phyloP scores from a whole-genome alignment of 2,113 vertebrate genomes.

The Xiphophorus couchianus region DNA sequence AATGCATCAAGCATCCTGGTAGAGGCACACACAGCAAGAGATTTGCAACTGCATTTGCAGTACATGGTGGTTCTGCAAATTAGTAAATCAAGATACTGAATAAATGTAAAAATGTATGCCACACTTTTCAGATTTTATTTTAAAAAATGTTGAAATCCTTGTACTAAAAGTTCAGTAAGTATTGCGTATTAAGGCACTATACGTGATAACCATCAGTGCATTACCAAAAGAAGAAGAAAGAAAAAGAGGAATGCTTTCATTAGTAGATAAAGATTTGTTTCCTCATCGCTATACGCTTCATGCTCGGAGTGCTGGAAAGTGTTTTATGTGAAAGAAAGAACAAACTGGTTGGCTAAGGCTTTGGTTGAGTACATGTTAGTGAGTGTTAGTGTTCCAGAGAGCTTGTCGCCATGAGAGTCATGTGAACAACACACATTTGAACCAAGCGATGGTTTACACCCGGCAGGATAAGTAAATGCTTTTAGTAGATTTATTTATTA shows the following conservation, averaged over 20 bases:
- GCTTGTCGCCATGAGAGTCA: constrained; percentile 18
- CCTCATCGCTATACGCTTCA: constrained; percentile 5
- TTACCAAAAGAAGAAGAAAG: not conserved
- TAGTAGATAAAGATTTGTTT: constrained; percentile 6
- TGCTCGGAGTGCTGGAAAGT: not conserved
- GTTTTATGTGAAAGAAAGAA: not conserved
- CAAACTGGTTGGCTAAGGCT: constrained; percentile 3
- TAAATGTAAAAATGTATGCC: not conserved
- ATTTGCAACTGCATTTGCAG: not conserved
- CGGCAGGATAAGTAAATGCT: no score
- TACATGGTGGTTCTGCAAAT: not conserved
- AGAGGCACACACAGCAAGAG: not conserved
- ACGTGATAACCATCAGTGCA: not conserved
- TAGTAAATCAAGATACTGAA: not conserved
- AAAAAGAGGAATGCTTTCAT: constrained; percentile 21
- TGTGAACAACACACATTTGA: not conserved
- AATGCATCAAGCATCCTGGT: not conserved
- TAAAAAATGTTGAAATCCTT: not conserved
- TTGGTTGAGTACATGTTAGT: not conserved
- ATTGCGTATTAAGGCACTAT: not conserved
- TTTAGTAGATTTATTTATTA: not conserved
- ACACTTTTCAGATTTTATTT: not conserved
- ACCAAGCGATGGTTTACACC: not conserved
- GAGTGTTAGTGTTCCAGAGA: constrained; percentile 12
- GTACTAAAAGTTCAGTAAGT: not conserved